Percentiles rank a stretch among this genome's conserved stretches.
These are phyloP conservation scores for Epizoanthus illoricatus DNA, from an alignment of 92 coral and sea anemone species.

Conservation along the genomic window DNA sequence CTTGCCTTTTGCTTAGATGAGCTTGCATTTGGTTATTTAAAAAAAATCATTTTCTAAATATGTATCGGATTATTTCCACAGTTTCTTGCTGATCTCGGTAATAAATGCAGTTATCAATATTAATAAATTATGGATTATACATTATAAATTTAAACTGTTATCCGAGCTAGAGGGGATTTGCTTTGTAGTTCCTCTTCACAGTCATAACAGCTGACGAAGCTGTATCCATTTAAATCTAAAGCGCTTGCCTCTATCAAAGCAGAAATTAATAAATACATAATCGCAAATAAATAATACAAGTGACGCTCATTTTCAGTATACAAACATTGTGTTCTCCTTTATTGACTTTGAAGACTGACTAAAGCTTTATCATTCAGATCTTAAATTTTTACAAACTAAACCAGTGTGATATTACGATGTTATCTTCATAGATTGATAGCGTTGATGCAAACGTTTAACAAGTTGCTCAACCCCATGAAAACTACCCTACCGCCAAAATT, in stretches of 20 bases:
- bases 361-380: too few species aligned
- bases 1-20: too few species aligned
- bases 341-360: too few species aligned
- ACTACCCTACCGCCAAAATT: background rate
- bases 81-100: background rate
- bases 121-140: background rate
- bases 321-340: too few species aligned
- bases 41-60: too few species aligned
- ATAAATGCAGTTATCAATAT: background rate
- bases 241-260: background rate
- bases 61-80: too few species aligned
- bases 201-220: slow-evolving; percentile 2
- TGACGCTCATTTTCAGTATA: too few species aligned
- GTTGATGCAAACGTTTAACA: background rate
- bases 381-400: too few species aligned
- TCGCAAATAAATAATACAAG: background rate
- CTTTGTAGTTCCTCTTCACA: background rate
- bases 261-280: background rate
- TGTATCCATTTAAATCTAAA: background rate
- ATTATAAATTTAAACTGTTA: background rate
- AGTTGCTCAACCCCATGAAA: background rate
- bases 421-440: background rate
- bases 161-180: background rate
- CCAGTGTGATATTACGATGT: too few species aligned
- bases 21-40: too few species aligned